Evolutionary conservation across 2,113 vertebrate species (phyloP).

Genomic region (Urocynchramus pylzowi): DNA sequence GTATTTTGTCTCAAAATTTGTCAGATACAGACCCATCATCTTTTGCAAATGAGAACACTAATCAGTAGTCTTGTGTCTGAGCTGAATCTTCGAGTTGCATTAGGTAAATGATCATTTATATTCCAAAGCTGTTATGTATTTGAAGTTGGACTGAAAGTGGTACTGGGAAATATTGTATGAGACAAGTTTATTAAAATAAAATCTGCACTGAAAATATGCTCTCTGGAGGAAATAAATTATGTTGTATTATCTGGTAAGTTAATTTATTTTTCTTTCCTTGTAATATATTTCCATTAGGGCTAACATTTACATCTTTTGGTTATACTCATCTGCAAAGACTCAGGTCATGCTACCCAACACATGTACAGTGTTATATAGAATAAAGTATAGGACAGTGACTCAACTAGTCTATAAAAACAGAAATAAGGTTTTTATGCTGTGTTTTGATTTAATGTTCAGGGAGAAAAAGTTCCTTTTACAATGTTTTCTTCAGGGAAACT

Average conservation of each 20-base stretch:
- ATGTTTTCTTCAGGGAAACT: background rate
- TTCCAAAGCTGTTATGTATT: background rate
- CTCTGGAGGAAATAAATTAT: background rate
- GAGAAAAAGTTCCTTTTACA: background rate
- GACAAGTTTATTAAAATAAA: constrained; percentile 8
- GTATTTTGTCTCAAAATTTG: background rate
- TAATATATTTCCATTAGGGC: background rate
- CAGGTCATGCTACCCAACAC: background rate
- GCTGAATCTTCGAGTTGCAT: background rate
- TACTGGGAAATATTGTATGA: background rate
- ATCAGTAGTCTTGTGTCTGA: background rate
- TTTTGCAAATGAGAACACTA: constrained; percentile 15
- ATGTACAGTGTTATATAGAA: background rate
- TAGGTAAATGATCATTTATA: constrained; percentile 9
- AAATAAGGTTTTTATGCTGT: background rate
- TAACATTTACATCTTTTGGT: background rate
- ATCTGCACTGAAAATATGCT: background rate
- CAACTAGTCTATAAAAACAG: background rate
- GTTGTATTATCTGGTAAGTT: background rate
- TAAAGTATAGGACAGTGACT: background rate
- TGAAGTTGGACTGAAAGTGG: background rate
- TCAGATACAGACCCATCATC: background rate
- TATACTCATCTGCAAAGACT: background rate
- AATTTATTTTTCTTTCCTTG: background rate
- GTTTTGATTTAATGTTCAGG: background rate